Evolutionary conservation across 2,888 invertebrate species (phyloP), one percentile per base, ranked within the genome.

Genomic region (Melieria crassipennis): DNA sequence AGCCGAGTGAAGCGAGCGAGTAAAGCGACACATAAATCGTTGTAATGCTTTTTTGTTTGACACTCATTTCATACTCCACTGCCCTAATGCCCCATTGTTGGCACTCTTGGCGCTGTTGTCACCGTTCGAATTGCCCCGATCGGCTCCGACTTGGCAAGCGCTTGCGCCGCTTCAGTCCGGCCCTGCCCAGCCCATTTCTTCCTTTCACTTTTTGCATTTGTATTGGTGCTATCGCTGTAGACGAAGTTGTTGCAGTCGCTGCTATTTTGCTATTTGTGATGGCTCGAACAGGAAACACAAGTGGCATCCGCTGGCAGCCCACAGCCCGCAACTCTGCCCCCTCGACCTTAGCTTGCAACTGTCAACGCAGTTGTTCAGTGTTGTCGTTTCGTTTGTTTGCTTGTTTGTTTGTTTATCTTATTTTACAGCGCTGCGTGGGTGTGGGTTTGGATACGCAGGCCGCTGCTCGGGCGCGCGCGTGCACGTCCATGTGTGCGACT

Each of bases 31-130:
- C 43, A 52, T 73, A 73, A 65, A 76, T 71, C 73, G 61, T 62
- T 72, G 72, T 55, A 75, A 75, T 74, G 71, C 66, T 69, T 70
- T 63, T 66, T 69, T 66, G 46, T 52, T 66, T 66, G 58, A 56
- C 58, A 58, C 66, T 57, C 70, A 13, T 68, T 65, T 60, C 30
- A 30, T 30, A 30, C 30, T 60, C 50, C 52, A 55, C 52, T 13
- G 57, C 13, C 0, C 13, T 61, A 9, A 46, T 57, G 10, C 9
- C 45, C 13, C 16, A 3, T 7, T 45, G 3, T 3, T 45, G 9
- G 46, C 7, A 7, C 46, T 61, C 7, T 46, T 10, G 4, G 30
- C 30, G 30, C 30, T 30, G 30, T 30, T 30, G 30, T 30, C 30
- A 30, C 30, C 30, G 30, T 30, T 30, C 30, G 30, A 30, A 30